phyloP scores from a whole-genome alignment of 1,140 invertebrate genomes.

The Leptinotarsa defecta region DNA sequence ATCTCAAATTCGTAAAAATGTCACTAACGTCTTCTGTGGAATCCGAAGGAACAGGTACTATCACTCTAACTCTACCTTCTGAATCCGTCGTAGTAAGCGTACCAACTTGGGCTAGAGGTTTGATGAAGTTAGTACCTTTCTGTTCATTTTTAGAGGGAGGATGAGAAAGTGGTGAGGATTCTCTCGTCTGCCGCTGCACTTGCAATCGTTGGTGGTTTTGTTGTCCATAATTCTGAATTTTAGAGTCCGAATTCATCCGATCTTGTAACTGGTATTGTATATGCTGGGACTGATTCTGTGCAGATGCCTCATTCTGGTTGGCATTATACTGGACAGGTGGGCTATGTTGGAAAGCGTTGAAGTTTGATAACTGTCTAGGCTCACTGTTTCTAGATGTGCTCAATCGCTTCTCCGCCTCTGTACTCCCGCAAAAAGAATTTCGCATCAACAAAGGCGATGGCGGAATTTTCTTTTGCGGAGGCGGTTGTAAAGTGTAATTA shows the following conservation, averaged over 20 bases:
- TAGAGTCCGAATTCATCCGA: not conserved
- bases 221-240: not conserved
- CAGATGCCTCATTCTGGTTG: not conserved
- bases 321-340: not conserved
- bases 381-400: conserved; percentile 46
- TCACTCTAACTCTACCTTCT: conserved; percentile 62
- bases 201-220: conserved; percentile 26
- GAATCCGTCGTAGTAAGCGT: conserved; percentile 64
- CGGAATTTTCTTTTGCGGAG: conserved; percentile 50
- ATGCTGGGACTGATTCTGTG: not conserved
- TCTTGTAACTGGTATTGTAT: not conserved
- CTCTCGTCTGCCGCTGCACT: conserved; percentile 32
- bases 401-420: conserved; percentile 50
- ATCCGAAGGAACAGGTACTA: conserved; percentile 59
- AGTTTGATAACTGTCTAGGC: conserved; percentile 36
- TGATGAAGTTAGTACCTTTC: conserved; percentile 64
- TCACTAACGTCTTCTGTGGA: conserved; percentile 48
- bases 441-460: conserved; percentile 46
- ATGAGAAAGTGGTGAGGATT: conserved; percentile 30
- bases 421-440: conserved; percentile 46
- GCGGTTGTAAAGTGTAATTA: conserved; percentile 50
- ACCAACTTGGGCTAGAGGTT: conserved; percentile 67
- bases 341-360: not conserved
- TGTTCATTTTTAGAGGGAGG: conserved; percentile 20
- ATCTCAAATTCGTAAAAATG: conserved; percentile 55